These are phyloP conservation scores for Oxygymnocypris stewartii DNA, from an alignment of 2,113 vertebrate genomes.

Conservation along the genomic window DNA sequence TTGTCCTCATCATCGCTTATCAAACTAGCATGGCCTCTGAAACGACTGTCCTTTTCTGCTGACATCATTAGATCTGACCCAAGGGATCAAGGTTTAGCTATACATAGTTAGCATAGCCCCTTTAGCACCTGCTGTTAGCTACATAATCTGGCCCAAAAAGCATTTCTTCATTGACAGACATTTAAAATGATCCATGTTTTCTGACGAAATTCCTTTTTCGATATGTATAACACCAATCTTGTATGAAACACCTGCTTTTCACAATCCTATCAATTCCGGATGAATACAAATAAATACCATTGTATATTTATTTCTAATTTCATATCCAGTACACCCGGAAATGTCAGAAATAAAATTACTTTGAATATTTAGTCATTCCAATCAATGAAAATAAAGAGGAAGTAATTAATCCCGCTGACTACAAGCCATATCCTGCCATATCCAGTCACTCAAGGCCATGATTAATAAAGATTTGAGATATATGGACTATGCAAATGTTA, in stretches of 20 bases:
- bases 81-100: not conserved
- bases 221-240: not conserved
- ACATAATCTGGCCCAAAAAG: not conserved
- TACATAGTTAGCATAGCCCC: not conserved
- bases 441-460: not conserved
- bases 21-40: not conserved
- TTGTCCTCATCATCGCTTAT: too few species aligned
- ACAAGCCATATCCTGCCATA: not conserved
- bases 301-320: not conserved
- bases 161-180: not conserved
- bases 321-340: not conserved
- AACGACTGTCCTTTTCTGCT: not conserved
- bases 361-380: not conserved
- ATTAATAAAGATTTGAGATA: constrained; percentile 4
- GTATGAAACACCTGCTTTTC: not conserved
- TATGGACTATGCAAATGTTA: not conserved
- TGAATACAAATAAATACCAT: not conserved
- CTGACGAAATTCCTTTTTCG: not conserved
- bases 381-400: not conserved
- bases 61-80: not conserved
- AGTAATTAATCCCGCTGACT: not conserved
- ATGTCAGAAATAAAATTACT: not conserved
- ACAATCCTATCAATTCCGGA: not conserved
- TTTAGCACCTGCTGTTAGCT: not conserved
- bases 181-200: not conserved